phyloP scores from a whole-genome alignment of 2,888 invertebrate genomes.

The Cheilosia grossa region DNA sequence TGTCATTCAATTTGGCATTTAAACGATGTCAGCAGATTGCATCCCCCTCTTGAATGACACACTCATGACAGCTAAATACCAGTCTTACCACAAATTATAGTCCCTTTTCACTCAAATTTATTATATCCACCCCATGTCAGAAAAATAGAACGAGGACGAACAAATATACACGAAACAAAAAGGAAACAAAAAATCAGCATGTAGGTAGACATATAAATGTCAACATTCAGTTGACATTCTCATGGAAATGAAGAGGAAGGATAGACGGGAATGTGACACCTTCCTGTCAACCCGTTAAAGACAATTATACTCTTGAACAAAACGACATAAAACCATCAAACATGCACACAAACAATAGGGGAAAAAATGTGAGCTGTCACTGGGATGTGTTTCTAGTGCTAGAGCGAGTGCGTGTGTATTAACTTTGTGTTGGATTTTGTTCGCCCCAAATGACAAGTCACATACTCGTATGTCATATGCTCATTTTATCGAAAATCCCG shows the following conservation, averaged over 20 bases:
- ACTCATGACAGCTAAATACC: constrained; percentile 72
- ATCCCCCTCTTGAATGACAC: constrained; percentile 52
- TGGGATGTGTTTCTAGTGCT: constrained; percentile 9
- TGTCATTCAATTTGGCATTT: constrained; percentile 66
- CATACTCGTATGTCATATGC: constrained; percentile 29
- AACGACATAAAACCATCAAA: constrained; percentile 50
- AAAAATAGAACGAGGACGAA: constrained; percentile 43
- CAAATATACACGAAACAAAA: not conserved
- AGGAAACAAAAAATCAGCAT: constrained; percentile 20
- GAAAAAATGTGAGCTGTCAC: not conserved
- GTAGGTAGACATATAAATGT: constrained; percentile 66
- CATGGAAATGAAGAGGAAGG: constrained; percentile 66
- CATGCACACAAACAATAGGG: not conserved
- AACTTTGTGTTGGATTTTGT: constrained; percentile 7
- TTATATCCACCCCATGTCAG: constrained; percentile 61
- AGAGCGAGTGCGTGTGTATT: constrained; percentile 14
- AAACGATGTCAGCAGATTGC: constrained; percentile 65
- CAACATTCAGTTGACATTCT: constrained; percentile 67
- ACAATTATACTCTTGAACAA: constrained; percentile 65
- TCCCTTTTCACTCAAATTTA: constrained; percentile 58
- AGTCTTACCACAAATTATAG: constrained; percentile 72
- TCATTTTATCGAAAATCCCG: constrained; percentile 53
- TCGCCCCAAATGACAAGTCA: constrained; percentile 22
- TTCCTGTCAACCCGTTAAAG: constrained; percentile 73
- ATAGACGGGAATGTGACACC: constrained; percentile 71